Base-by-base conservation (phyloP, 1,140 invertebrate species). In the Portunus trituberculatus region DNA sequence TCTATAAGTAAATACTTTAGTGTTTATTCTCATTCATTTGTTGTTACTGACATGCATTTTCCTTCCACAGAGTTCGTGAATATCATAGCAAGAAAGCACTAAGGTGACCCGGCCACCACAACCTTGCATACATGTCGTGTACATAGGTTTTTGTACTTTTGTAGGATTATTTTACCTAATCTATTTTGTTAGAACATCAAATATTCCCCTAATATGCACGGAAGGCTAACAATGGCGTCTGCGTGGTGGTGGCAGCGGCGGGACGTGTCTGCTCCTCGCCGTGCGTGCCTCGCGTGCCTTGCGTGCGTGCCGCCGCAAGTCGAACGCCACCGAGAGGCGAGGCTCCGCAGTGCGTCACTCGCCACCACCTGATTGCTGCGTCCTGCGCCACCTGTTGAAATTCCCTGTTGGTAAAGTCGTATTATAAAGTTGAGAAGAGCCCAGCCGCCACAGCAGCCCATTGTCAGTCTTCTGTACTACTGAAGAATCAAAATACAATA, bases 81-180 rank as follows among this genome's bases (percentile, higher is more conserved):
- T 76, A 95, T 95, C 94, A 95, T 95, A 46, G 94, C 94, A 48
- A 95, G 94, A 93, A 95, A 95, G 67, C 91, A 95, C 76, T 95
- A 84, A 94, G 39, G 32, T 87, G 59, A 29, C 59, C 29, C 67
- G 10, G 39, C 93, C 86, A 84, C 67, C 39, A 45, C 93, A 89
- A 32, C 93, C 29, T 48, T 28, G 67, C 39, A 94, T 25, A 59
- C 59, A 48, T 59, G 86, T 93, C 83, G 31, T 88, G 94, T 92
- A 92, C 48, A 92, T 88, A 95, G 67, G 89, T 90, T 95, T 92
- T 92, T 92, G 91, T 87, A 92, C 94, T 92, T 95, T 92, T 92
- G 91, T 95, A 95, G 45, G 92, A 91, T 94, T 91, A 94, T 94
- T 94, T 94, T 76, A 94, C 93, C 93, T 91, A 89, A 94, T 94